phyloP scores from a whole-genome alignment of 2,113 vertebrate genomes.

The Phalacrocorax brasilianus region DNA sequence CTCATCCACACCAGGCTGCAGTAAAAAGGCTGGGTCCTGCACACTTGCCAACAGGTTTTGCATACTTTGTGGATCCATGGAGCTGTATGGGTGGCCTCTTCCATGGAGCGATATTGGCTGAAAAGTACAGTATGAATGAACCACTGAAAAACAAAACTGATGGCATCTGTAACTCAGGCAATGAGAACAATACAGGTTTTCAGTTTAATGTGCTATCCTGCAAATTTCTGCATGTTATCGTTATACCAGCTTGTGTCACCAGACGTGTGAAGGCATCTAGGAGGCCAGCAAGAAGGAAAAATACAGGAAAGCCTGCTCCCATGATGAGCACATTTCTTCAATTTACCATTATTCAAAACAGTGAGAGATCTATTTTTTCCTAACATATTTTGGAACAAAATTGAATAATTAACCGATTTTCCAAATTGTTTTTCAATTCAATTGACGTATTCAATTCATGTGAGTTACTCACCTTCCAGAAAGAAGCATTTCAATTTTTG shows the following conservation, averaged over 20 bases:
- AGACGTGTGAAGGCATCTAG: neutral
- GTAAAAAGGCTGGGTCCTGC: neutral
- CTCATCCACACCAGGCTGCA: neutral
- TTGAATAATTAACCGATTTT: neutral
- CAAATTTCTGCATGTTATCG: neutral
- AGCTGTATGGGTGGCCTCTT: neutral
- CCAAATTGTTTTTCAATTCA: neutral
- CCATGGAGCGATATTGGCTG: fast-evolving
- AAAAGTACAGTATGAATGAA: neutral
- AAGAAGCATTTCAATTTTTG: neutral
- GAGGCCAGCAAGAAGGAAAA: neutral
- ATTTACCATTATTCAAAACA: neutral
- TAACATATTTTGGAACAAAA: neutral
- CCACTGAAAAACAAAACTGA: neutral
- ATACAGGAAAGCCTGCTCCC: neutral
- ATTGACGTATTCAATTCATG: neutral
- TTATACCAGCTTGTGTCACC: neutral
- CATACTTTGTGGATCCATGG: neutral
- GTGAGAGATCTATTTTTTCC: neutral
- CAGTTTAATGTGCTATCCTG: neutral
- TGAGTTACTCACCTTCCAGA: neutral
- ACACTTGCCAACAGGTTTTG: neutral
- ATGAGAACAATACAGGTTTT: neutral
- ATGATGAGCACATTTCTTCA: neutral
- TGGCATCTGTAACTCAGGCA: neutral